Percentiles rank a stretch among this genome's conserved stretches.
These are phyloP conservation scores for Siphamia tubifer DNA, from an alignment of 2,113 vertebrate genomes.

Conservation along the genomic window DNA sequence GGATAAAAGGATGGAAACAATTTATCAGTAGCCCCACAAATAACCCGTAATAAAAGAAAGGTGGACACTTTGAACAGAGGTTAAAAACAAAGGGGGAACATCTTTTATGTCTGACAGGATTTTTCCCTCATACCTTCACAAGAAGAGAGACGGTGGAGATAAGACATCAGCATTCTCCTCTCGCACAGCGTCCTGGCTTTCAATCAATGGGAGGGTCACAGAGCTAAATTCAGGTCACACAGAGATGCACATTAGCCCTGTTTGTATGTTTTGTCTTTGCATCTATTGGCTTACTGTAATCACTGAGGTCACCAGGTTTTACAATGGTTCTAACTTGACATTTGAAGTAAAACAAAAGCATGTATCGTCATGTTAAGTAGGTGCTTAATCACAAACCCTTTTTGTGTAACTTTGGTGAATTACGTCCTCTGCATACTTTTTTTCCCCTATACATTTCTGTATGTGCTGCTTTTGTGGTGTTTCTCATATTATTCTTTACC, in stretches of 20 bases:
- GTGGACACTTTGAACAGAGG: slow-evolving; percentile 30
- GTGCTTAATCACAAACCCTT: not conserved
- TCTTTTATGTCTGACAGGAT: slow-evolving; percentile 32
- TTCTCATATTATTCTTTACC: not conserved
- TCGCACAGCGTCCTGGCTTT: not conserved
- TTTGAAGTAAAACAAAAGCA: not conserved
- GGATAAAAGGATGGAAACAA: slow-evolving; percentile 44
- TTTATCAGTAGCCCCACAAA: slow-evolving; percentile 52
- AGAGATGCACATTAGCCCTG: slow-evolving; percentile 2
- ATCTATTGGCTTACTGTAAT: not conserved
- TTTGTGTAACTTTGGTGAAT: not conserved
- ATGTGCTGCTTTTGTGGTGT: not conserved
- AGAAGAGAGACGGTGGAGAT: slow-evolving; percentile 25
- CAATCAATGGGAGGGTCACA: slow-evolving; percentile 1
- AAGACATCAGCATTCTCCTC: not conserved
- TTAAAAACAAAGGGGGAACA: slow-evolving; percentile 25
- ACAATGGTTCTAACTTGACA: not conserved
- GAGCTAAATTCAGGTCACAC: not conserved
- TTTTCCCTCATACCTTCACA: slow-evolving; percentile 11
- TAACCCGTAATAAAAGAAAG: slow-evolving; percentile 50
- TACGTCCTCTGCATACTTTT: not conserved
- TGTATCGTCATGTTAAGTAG: not conserved
- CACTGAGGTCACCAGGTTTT: not conserved
- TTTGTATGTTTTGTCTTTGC: not conserved
- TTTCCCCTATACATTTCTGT: too few species aligned